Conservation (phyloP, 2,888 invertebrate species). For the Phytoseiulus persimilis region DNA sequence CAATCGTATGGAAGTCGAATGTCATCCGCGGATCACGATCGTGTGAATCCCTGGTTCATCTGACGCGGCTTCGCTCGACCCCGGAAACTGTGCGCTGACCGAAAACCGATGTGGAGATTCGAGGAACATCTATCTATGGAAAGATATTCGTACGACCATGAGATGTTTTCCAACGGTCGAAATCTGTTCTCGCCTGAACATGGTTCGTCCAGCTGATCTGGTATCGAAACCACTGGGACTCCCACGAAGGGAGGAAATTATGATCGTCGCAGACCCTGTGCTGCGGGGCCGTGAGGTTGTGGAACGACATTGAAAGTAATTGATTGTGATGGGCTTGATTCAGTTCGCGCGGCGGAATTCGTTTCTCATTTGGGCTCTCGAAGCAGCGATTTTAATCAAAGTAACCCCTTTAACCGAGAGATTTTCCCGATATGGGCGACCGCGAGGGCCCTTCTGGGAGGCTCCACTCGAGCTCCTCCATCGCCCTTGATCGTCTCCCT, state of each 20-base stretch:
- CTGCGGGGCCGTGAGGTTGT: background rate
- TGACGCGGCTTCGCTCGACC: too few relatives aligned
- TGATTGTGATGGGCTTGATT: background rate
- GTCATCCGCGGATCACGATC: background rate
- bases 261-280: background rate
- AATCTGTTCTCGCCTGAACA: too few relatives aligned
- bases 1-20: background rate
- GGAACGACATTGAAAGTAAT: background rate
- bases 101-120: too few relatives aligned
- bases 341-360: background rate
- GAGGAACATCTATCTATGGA: too few relatives aligned
- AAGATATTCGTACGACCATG: too few relatives aligned
- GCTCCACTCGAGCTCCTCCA: too few relatives aligned
- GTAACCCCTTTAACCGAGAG: background rate
- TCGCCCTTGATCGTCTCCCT: background rate
- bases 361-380: background rate
- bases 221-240: background rate
- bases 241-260: background rate
- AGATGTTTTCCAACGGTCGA: too few relatives aligned
- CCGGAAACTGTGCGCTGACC: too few relatives aligned
- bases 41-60: too few relatives aligned
- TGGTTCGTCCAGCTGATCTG: background rate
- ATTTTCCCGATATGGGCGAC: background rate
- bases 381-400: background rate
- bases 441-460: background rate